These are phyloP conservation scores for Lycocerus yunnanus DNA, from an alignment of 2,888 invertebrate genomes.

Conservation along the genomic window DNA sequence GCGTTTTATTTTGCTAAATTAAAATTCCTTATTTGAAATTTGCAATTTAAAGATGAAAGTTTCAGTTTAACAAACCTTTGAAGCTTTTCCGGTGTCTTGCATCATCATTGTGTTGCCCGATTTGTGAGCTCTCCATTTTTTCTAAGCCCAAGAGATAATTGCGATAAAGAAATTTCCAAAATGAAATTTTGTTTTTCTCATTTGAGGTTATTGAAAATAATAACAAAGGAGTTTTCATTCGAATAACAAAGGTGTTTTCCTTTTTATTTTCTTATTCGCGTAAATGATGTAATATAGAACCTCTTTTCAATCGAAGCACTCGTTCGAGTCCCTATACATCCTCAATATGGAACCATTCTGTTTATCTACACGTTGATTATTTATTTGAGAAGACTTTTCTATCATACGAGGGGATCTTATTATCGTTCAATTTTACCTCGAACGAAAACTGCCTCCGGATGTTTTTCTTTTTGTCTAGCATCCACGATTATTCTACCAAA, in stretches of 20 bases:
- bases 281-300: slow-evolving; percentile 24
- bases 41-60: slow-evolving; percentile 6
- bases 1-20: slow-evolving; percentile 21
- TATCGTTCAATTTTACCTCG: slow-evolving; percentile 23
- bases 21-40: slow-evolving; percentile 27
- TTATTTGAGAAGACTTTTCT: slow-evolving; percentile 32
- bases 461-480: slow-evolving; percentile 23
- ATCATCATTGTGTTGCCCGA: neutral
- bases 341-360: slow-evolving; percentile 27
- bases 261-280: slow-evolving; percentile 24
- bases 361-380: slow-evolving; percentile 36
- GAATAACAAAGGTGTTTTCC: slow-evolving; percentile 5
- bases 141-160: neutral
- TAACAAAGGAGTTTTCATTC: neutral
- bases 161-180: neutral
- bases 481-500: slow-evolving; percentile 2
- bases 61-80: neutral
- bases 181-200: neutral
- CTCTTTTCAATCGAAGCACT: slow-evolving; percentile 26
- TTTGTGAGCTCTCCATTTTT: neutral
- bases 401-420: slow-evolving; percentile 33
- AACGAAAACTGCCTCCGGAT: slow-evolving; percentile 18
- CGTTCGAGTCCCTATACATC: slow-evolving; percentile 27
- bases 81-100: neutral
- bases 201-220: neutral